phyloP scores from a whole-genome alignment of 1,140 invertebrate species.

The Aphaenogaster ashmeadi region DNA sequence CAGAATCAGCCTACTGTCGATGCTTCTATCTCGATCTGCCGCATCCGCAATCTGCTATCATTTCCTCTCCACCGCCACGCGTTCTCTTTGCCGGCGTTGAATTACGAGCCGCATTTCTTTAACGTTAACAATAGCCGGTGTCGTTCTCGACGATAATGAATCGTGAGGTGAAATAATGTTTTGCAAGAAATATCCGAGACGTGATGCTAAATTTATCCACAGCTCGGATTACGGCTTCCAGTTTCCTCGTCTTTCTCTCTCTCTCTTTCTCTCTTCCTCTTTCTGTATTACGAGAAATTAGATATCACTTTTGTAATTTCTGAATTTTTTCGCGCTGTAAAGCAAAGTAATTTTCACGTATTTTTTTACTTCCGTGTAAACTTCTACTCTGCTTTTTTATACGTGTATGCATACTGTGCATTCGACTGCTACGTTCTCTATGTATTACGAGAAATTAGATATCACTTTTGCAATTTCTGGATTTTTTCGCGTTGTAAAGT shows the following conservation, averaged over 20 bases:
- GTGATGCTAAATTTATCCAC: conserved; percentile 31
- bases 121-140: conserved; percentile 10
- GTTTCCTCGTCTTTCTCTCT: neutral
- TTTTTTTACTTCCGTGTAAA: neutral
- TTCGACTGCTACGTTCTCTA: neutral
- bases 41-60: neutral
- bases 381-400: neutral
- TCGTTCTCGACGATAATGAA: neutral
- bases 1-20: neutral
- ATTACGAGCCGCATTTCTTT: neutral
- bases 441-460: neutral
- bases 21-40: neutral
- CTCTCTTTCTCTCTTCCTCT: neutral
- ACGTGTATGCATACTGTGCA: no score
- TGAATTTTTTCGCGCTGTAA: neutral
- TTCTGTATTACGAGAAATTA: neutral
- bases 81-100: neutral
- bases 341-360: neutral
- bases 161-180: conserved; percentile 1
- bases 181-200: neutral
- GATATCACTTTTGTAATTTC: neutral
- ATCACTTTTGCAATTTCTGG: neutral
- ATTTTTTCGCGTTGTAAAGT: neutral
- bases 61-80: neutral
- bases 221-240: conserved; percentile 7